Conservation (phyloP, 2,797 vertebrate genomes). For the Scyliorhinus canicula region DNA sequence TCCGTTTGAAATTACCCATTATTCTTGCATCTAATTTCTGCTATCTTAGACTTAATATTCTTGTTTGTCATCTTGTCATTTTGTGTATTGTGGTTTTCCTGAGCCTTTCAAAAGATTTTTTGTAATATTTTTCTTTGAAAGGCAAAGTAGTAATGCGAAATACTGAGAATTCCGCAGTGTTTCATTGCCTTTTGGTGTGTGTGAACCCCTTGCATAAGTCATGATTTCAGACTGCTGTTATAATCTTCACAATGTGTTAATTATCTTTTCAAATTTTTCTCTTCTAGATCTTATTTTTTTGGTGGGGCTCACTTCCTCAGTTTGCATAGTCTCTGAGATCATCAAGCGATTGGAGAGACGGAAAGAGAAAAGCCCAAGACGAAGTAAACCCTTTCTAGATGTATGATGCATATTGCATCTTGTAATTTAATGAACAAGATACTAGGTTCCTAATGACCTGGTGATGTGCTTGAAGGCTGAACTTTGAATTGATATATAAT, state of each 20-base stretch:
- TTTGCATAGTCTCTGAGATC: constrained; percentile 81
- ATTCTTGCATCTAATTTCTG: not conserved
- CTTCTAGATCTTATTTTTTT: constrained; percentile 84
- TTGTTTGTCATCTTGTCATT: not conserved
- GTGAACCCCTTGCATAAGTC: too few relatives aligned
- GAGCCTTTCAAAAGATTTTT: not conserved
- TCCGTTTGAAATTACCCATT: not conserved
- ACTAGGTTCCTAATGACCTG: constrained; percentile 51
- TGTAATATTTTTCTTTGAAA: not conserved
- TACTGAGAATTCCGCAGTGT: not conserved
- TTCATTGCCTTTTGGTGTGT: not conserved
- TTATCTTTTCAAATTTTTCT: constrained; percentile 37
- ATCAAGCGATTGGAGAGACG: constrained; percentile 84
- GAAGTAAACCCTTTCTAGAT: constrained; percentile 69
- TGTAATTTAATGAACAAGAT: constrained; percentile 52
- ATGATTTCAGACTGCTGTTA: not conserved
- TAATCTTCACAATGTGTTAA: not conserved
- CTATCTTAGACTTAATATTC: not conserved
- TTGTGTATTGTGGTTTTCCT: not conserved
- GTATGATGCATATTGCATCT: constrained; percentile 85
- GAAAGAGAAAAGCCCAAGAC: constrained; percentile 59
- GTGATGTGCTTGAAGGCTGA: constrained; percentile 49
- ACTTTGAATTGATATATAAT: constrained; percentile 51
- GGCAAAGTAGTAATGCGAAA: not conserved
- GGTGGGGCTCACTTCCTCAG: constrained; percentile 83